Evolutionary conservation across 2,888 invertebrate species (phyloP).

Genomic region (Nudaria mundana): DNA sequence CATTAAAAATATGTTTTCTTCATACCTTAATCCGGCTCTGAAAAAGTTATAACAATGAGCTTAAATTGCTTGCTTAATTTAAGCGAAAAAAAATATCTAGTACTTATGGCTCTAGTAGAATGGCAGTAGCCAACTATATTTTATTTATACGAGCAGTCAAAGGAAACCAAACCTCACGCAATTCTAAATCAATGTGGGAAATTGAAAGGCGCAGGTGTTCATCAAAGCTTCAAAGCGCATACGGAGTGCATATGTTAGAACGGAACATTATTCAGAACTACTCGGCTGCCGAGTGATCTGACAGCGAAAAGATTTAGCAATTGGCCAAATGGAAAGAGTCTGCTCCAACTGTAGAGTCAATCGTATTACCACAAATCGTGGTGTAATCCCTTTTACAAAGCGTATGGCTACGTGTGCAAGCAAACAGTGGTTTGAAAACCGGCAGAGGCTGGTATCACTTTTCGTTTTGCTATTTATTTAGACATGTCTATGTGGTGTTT

Average conservation of each 20-base stretch:
- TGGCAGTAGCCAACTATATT: constrained; percentile 13
- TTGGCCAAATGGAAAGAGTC: constrained; percentile 52
- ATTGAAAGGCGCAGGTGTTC: constrained; percentile 49
- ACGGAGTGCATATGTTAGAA: constrained; percentile 38
- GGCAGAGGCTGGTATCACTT: constrained; percentile 56
- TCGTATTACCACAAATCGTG: constrained; percentile 63
- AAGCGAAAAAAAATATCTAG: too few relatives aligned
- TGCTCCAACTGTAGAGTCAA: constrained; percentile 38
- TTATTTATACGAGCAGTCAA: constrained; percentile 25
- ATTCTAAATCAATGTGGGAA: constrained; percentile 43
- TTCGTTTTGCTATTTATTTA: constrained; percentile 65
- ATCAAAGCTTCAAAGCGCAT: constrained; percentile 46
- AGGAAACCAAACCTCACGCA: constrained; percentile 28
- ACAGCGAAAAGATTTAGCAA: constrained; percentile 58
- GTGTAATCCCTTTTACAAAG: constrained; percentile 59
- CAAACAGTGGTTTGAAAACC: constrained; percentile 42
- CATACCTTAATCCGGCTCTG: too few relatives aligned
- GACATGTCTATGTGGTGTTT: constrained; percentile 48
- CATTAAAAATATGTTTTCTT: too few relatives aligned
- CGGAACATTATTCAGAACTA: constrained; percentile 37
- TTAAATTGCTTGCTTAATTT: too few relatives aligned
- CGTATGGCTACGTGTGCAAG: constrained; percentile 37
- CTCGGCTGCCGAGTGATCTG: constrained; percentile 41
- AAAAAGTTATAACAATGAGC: too few relatives aligned
- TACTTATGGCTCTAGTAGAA: too few relatives aligned